Percentiles rank a stretch among this genome's conserved stretches.
phyloP scores from a whole-genome alignment of 1,140 invertebrate genomes.

The Daktulosphaira vitifoliae region DNA sequence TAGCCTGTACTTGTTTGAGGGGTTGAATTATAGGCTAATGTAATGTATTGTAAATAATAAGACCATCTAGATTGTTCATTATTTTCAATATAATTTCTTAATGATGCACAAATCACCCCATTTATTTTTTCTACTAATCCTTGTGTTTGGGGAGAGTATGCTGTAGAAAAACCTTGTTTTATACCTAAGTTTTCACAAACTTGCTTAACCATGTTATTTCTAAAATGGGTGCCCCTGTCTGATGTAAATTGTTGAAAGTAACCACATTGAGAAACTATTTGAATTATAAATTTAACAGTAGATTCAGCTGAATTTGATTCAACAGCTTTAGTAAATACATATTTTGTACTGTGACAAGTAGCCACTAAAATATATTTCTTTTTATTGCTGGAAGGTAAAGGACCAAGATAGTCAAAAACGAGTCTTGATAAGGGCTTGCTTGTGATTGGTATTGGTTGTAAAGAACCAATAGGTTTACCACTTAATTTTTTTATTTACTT shows the following conservation, averaged over 20 bases:
- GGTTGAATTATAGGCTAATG: background rate
- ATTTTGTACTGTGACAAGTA: background rate
- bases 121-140: constrained; percentile 9
- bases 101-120: background rate
- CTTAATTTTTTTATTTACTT: background rate
- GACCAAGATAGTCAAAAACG: background rate
- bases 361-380: constrained; percentile 9
- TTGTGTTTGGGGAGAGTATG: constrained; percentile 3
- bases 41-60: constrained; percentile 5
- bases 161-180: background rate
- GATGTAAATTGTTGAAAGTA: background rate
- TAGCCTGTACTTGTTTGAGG: background rate
- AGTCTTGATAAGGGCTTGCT: background rate
- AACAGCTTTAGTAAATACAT: background rate
- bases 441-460: constrained; percentile 13
- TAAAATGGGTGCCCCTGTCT: constrained; percentile 11
- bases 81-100: constrained; percentile 20
- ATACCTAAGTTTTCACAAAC: constrained; percentile 1
- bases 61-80: constrained; percentile 1
- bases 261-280: background rate
- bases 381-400: background rate
- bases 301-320: background rate
- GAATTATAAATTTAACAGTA: background rate
- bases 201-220: background rate
- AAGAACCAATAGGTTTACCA: background rate